Evolutionary conservation across 2,113 vertebrate genomes (phyloP).

Genomic region (Oncorhynchus kisutch): DNA sequence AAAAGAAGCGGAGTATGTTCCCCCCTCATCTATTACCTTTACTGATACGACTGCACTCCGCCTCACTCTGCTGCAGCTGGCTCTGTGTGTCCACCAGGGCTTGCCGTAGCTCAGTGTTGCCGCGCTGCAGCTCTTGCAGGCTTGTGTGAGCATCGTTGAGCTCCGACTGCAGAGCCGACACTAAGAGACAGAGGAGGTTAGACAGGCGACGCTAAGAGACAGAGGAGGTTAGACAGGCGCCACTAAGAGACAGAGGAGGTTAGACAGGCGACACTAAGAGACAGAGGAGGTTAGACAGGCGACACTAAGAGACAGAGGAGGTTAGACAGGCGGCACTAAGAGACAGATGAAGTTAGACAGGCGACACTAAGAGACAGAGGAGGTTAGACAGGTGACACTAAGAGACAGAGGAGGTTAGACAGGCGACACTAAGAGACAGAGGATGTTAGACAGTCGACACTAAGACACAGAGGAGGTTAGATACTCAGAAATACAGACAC

Average conservation of each 20-base stretch:
- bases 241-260: too few species aligned
- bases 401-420: too few species aligned
- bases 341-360: too few species aligned
- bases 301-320: slow-evolving; percentile 63
- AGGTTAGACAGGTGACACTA: too few species aligned
- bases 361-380: too few species aligned
- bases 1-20: too few species aligned
- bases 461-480: slow-evolving; percentile 23
- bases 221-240: too few species aligned
- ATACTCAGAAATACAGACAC: background rate
- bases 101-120: slow-evolving; percentile 77
- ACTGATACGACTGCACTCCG: slow-evolving; percentile 68
- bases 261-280: too few species aligned
- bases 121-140: slow-evolving; percentile 76
- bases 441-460: slow-evolving; percentile 14
- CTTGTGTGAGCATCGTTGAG: slow-evolving; percentile 71
- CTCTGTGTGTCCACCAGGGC: slow-evolving; percentile 74
- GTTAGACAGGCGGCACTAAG: background rate
- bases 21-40: slow-evolving; percentile 66
- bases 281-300: slow-evolving; percentile 5
- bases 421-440: too few species aligned
- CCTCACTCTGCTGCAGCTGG: slow-evolving; percentile 73
- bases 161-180: slow-evolving; percentile 74
- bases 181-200: slow-evolving; percentile 34
- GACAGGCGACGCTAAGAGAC: too few species aligned